Base-by-base conservation (phyloP, 2,888 invertebrate genomes). In the Petrophora chlorosata region DNA sequence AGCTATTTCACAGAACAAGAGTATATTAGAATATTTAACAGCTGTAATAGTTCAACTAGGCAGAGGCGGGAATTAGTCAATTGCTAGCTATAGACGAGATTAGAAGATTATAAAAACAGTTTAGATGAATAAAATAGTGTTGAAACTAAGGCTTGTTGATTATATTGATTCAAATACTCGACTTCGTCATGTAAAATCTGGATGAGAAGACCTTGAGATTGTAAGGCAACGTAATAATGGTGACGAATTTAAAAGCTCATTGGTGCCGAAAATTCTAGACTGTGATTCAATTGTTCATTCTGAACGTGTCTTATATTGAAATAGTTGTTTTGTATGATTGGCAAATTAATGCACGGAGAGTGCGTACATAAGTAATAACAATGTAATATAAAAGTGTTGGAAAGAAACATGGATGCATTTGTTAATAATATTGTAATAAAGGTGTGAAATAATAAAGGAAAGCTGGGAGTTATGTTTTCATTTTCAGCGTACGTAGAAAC, bases 241-340 rank as follows among this genome's bases (percentile, higher is more conserved):
- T 79, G 86, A 87, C 87, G 87, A 88, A 88, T 87, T 88, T 87
- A 87, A 80, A 81, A 82, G 84, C 83, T 87, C 82, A 87, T 86
- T 84, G 89, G 89, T 89, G 89, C 89, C 87, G 89, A 87, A 88
- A 82, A 84, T 88, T 86, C 85, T 89, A 85, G 87, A 88, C 90
- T 89, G 90, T 90, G 89, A 90, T 90, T 82, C 82, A 87, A 88
- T 84, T 86, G 89, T 90, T 88, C 88, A 87, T 86, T 82, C 80
- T 73, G 87, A 82, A 87, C 85, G 90, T 89, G 90, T 90, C 90
- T 90, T 89, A 90, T 90, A 90, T 89, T 90, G 85, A 85, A 89
- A 88, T 90, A 90, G 89, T 83, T 85, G 82, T 88, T 60, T 87
- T 87, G 82, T 88, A 87, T 84, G 76, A 86, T 86, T 87, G 87